Evolutionary conservation across 2,113 vertebrate genomes (phyloP).

Genomic region (Pygoscelis antarcticus): DNA sequence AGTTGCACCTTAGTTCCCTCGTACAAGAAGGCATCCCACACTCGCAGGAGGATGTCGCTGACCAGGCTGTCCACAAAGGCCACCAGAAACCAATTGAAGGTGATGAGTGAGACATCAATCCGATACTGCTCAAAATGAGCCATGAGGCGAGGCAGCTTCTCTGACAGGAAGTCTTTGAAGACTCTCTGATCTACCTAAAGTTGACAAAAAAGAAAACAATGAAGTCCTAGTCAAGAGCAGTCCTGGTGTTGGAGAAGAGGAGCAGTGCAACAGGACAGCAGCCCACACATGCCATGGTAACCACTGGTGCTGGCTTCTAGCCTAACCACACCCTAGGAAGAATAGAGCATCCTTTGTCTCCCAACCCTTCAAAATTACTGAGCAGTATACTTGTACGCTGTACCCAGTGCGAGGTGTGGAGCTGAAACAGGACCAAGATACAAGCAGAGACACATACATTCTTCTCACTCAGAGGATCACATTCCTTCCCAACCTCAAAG

Average conservation of each 20-base stretch:
- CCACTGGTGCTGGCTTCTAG: background rate
- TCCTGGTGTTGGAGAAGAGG: background rate
- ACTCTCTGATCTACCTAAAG: constrained; percentile 91
- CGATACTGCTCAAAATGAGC: constrained; percentile 83
- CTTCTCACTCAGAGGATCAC: background rate
- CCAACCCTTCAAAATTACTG: background rate
- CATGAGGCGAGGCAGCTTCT: constrained; percentile 89
- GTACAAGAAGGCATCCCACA: constrained; percentile 95
- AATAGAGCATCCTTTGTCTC: background rate
- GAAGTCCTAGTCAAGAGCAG: background rate
- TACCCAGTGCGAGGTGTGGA: background rate
- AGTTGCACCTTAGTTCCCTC: constrained; percentile 90
- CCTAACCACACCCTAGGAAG: background rate
- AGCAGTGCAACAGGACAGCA: background rate
- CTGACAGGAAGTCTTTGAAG: constrained; percentile 88
- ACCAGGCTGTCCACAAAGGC: constrained; percentile 90
- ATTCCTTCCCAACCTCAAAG: background rate
- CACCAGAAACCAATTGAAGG: constrained; percentile 96
- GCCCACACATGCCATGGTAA: accelerated
- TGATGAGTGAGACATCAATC: constrained; percentile 88
- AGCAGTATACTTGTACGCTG: background rate
- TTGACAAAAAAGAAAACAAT: background rate
- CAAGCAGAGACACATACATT: background rate
- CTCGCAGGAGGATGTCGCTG: constrained; percentile 86
- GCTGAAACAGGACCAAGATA: background rate